Percentiles rank a stretch among this genome's conserved stretches.
Conservation (phyloP, 2,797 vertebrate species). For the Crenichthys baileyi region DNA sequence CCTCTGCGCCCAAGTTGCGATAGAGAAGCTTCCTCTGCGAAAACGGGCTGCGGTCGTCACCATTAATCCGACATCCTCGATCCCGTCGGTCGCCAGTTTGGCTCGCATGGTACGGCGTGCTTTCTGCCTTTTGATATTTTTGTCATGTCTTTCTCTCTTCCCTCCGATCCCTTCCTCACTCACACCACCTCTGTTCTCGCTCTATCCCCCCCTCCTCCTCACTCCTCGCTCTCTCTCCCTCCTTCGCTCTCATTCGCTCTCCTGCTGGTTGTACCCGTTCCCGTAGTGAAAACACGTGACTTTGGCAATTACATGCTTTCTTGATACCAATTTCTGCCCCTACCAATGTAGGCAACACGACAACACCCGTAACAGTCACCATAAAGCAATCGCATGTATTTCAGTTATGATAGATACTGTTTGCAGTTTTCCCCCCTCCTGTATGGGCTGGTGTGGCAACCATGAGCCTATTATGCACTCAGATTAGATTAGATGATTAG, state of each 20-base stretch:
- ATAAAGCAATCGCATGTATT: not conserved
- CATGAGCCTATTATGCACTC: slow-evolving; percentile 42
- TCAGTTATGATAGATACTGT: not conserved
- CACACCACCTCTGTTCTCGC: slow-evolving; percentile 70
- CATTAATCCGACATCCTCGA: slow-evolving; percentile 96
- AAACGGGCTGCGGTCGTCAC: slow-evolving; percentile 88
- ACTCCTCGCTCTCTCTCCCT: slow-evolving; percentile 62
- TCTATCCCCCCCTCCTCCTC: slow-evolving; percentile 62
- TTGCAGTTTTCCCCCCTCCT: not conserved
- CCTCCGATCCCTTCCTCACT: slow-evolving; percentile 77
- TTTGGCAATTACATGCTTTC: slow-evolving; percentile 94
- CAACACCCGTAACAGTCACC: slow-evolving; percentile 5
- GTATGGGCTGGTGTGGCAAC: slow-evolving; percentile 32
- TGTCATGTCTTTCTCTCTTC: slow-evolving; percentile 81
- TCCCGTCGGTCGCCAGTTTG: slow-evolving; percentile 90
- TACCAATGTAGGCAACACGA: not conserved
- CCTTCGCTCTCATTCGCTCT: slow-evolving; percentile 77
- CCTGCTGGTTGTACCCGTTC: slow-evolving; percentile 75
- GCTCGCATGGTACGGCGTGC: slow-evolving; percentile 97
- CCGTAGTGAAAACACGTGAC: slow-evolving; percentile 93
- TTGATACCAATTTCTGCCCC: slow-evolving; percentile 83
- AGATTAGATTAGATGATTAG: slow-evolving; percentile 65
- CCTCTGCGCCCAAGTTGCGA: slow-evolving; percentile 92
- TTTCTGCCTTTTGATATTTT: slow-evolving; percentile 90
- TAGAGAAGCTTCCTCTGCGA: slow-evolving; percentile 93